Evolutionary conservation across 2,797 vertebrate genomes (phyloP), one percentile per base, ranked within the genome.

Genomic region (Platalea minor): DNA sequence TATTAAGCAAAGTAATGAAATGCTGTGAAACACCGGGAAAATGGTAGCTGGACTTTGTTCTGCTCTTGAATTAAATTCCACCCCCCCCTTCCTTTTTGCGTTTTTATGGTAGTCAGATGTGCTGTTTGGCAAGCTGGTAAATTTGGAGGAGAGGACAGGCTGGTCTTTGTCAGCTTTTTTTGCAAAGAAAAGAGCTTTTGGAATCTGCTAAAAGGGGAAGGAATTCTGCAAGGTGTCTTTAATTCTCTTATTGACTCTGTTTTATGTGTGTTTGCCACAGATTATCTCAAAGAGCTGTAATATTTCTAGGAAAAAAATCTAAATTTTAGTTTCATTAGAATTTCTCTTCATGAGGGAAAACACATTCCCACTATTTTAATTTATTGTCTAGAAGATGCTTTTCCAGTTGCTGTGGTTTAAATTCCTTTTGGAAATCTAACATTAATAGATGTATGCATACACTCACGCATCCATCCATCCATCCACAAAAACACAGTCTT

Each of bases 1-100:
- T 98, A 98, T 98, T 98, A 98, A 98, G 98, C 97, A 98, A 98
- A 98, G 98, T 98, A 98, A 98, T 98, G 98, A 98, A 98, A 98
- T 98, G 93, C 97, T 94, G 95, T 93, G 97, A 98, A 98, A 98
- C 96, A 98, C 98, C 98, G 97, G 96, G 97, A 96, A 97, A 97
- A 96, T 97, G 97, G 97, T 97, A 97, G 96, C 97, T 97, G 95
- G 96, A 97, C 94, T 97, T 98, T 97, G 97, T 97, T 97, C 95
- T 91, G 90, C 97, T 98, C 97, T 98, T 97, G 98, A 98, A 97
- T 98, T 97, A 97, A 97, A 98, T 98, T 96, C 94, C 64, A 88
- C 4, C 70, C 91, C 93, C 95, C 95, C 95, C 94, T 95, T 94
- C 69, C 68, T 88, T 90, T 95, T 82, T 78, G 46, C n/a, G 9